Conservation (phyloP, 2,113 vertebrate genomes). For the Mirza zaza region DNA sequence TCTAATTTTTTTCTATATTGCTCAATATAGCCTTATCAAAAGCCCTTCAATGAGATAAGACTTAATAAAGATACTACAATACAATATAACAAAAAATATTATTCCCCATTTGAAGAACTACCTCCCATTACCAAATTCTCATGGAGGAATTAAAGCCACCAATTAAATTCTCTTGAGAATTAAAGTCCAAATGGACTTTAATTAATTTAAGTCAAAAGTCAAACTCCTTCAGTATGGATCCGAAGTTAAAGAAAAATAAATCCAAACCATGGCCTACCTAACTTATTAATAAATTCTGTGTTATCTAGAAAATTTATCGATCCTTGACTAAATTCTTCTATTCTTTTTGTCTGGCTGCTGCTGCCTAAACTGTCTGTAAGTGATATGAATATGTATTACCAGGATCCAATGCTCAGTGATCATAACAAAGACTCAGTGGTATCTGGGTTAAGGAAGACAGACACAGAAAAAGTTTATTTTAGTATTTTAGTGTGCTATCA, state of each 20-base stretch:
- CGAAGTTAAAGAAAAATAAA: not conserved
- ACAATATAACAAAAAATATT: not conserved
- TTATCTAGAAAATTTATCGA: not conserved
- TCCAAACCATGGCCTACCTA: not conserved
- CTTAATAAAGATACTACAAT: not conserved
- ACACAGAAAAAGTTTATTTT: not conserved
- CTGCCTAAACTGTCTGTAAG: not conserved
- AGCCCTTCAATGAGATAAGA: not conserved
- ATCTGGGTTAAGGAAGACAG: not conserved
- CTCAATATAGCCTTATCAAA: not conserved
- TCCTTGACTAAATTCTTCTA: not conserved
- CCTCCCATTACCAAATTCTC: not conserved
- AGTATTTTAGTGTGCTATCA: not conserved
- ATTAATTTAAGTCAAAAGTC: not conserved
- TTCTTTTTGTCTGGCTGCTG: not conserved
- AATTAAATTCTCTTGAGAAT: conserved; percentile 17
- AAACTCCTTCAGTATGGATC: not conserved
- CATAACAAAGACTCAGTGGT: not conserved
- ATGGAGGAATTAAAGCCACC: not conserved
- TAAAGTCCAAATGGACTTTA: not conserved
- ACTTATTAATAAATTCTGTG: not conserved
- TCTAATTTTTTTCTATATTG: not conserved
- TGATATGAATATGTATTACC: not conserved
- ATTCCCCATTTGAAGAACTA: not conserved
- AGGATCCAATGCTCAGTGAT: not conserved